A percentile compares a stretch with the other conserved stretches of the same genome.
These are phyloP conservation scores for Troilus luridus DNA, from an alignment of 2,888 invertebrate species.

Conservation along the genomic window DNA sequence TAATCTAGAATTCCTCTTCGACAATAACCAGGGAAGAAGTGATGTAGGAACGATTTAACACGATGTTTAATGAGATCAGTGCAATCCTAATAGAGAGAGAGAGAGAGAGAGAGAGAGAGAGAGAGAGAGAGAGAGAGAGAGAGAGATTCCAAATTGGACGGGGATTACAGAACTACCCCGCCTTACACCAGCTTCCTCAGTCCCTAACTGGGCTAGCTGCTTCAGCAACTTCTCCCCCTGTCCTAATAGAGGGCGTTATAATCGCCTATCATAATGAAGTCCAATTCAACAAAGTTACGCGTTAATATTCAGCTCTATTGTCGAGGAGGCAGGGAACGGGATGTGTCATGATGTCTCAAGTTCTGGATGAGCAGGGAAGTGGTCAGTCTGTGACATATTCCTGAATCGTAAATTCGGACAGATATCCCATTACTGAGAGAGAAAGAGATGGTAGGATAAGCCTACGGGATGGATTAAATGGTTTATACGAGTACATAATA, in stretches of 20 bases:
- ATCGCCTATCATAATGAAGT: neutral
- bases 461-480: too few relatives aligned
- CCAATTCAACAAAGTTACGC: neutral
- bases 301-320: neutral
- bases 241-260: neutral
- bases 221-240: neutral
- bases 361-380: neutral
- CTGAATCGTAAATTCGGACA: too few relatives aligned
- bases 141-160: neutral
- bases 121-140: neutral
- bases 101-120: too few relatives aligned
- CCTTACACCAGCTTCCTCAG: too few relatives aligned
- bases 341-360: neutral
- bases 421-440: too few relatives aligned
- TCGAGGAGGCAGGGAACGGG: neutral
- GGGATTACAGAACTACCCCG: neutral
- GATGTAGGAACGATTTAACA: neutral
- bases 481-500: too few relatives aligned
- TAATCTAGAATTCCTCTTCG: neutral
- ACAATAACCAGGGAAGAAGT: neutral
- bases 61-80: neutral
- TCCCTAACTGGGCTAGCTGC: neutral
- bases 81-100: neutral
- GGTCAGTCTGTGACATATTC: too few relatives aligned
- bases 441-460: too few relatives aligned